Evolutionary conservation across 2,888 invertebrate genomes (phyloP).

Genomic region (Andrena flavipes): DNA sequence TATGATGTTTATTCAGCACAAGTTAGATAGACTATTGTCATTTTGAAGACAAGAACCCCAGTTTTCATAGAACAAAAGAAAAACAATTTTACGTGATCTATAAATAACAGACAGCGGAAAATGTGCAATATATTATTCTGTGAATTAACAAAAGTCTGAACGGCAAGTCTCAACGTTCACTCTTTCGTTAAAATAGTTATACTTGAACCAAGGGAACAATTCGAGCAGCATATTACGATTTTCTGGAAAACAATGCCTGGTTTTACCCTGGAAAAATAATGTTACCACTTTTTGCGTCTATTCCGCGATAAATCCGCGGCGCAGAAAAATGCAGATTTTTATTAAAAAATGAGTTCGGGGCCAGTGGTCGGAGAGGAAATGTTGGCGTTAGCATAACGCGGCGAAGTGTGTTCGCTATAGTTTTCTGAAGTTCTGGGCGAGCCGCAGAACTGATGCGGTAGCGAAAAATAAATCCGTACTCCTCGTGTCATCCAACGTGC

Average conservation of each 20-base stretch:
- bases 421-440: slow-evolving; percentile 39
- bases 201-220: too few relatives aligned
- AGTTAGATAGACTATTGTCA: too few relatives aligned
- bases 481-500: slow-evolving; percentile 66
- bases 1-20: too few relatives aligned
- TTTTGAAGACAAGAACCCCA: too few relatives aligned
- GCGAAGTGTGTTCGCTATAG: slow-evolving; percentile 21
- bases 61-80: too few relatives aligned
- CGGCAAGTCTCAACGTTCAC: too few relatives aligned
- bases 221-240: neutral
- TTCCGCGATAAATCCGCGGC: neutral
- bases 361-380: slow-evolving; percentile 1
- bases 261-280: neutral
- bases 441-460: slow-evolving; percentile 45
- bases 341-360: slow-evolving; percentile 14
- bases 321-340: slow-evolving; percentile 17
- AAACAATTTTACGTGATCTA: too few relatives aligned
- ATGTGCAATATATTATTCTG: too few relatives aligned
- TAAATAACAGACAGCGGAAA: too few relatives aligned
- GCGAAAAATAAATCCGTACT: slow-evolving; percentile 74
- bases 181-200: too few relatives aligned
- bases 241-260: neutral
- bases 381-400: slow-evolving; percentile 51
- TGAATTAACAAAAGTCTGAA: too few relatives aligned
- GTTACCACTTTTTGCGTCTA: neutral